Percentiles rank a stretch among this genome's conserved stretches.
Conservation (phyloP, 2,888 invertebrate species). For the Scaptomyza tumidula region DNA sequence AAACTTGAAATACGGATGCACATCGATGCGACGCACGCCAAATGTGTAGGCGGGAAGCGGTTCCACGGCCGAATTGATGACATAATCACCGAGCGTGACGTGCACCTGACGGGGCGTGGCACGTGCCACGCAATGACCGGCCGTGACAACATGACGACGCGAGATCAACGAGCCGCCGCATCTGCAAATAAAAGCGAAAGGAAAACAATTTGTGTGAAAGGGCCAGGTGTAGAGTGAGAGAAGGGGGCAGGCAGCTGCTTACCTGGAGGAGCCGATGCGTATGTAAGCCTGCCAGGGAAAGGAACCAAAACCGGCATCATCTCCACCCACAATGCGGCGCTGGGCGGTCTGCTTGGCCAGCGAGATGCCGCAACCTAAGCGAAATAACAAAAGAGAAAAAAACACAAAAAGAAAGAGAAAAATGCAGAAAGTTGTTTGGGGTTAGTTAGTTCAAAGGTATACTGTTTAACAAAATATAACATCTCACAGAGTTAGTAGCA, state of each 20-base stretch:
- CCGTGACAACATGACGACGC: conserved; percentile 95
- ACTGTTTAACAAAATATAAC: conserved; percentile 7
- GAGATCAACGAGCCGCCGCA: conserved; percentile 97
- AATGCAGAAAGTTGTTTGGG: conserved; percentile 13
- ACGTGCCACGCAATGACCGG: conserved; percentile 96
- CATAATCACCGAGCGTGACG: conserved; percentile 94
- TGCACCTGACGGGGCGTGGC: conserved; percentile 95
- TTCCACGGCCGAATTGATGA: conserved; percentile 96
- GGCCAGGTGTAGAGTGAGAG: too few relatives aligned
- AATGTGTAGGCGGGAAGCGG: conserved; percentile 96
- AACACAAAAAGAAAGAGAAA: conserved; percentile 20
- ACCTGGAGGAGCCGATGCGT: conserved; percentile 95
- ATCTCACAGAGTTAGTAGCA: conserved; percentile 49
- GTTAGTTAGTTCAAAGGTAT: conserved; percentile 37
- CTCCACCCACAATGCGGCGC: conserved; percentile 95
- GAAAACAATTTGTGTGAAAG: background rate
- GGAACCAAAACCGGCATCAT: conserved; percentile 96
- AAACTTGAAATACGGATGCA: conserved; percentile 96
- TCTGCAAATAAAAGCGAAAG: conserved; percentile 85
- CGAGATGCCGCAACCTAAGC: conserved; percentile 94
- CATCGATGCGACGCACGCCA: conserved; percentile 94
- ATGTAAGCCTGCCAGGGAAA: conserved; percentile 99
- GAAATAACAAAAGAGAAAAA: background rate
- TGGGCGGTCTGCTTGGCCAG: conserved; percentile 94
- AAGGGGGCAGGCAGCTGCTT: conserved; percentile 50